phyloP scores from a whole-genome alignment of 2,113 vertebrate genomes.

The Sinocyclocheilus grahami region DNA sequence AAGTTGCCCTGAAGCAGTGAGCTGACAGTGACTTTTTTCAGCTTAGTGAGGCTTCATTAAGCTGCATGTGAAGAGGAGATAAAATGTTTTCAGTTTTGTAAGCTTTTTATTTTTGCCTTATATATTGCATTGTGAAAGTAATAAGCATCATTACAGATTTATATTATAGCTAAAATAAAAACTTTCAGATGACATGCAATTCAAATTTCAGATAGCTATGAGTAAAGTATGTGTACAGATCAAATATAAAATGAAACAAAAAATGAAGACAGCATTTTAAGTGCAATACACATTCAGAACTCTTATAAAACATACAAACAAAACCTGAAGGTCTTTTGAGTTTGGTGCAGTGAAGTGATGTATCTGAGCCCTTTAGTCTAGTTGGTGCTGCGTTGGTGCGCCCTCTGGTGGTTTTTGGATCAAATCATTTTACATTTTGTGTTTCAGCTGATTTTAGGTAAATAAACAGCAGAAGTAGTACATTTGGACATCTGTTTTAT shows the following conservation, averaged over 20 bases:
- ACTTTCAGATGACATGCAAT: not conserved
- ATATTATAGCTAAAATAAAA: not conserved
- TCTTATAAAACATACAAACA: not conserved
- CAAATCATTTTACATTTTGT: not conserved
- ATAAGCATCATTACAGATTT: not conserved
- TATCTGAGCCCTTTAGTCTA: not conserved
- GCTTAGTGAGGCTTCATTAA: not conserved
- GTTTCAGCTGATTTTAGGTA: not conserved
- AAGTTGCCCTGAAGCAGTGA: constrained; percentile 20
- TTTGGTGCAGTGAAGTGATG: not conserved
- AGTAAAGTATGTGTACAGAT: not conserved
- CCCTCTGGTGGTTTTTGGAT: constrained; percentile 14
- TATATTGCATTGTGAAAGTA: not conserved
- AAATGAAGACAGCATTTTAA: not conserved
- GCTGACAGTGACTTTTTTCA: not conserved
- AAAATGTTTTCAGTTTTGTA: not conserved
- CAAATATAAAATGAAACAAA: not conserved
- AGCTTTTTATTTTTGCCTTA: not conserved
- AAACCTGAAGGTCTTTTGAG: not conserved
- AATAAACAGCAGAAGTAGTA: not conserved
- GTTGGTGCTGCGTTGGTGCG: constrained; percentile 9
- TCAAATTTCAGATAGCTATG: not conserved
- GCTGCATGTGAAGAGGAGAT: not conserved
- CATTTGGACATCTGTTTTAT: not conserved
- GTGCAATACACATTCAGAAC: not conserved